Evolutionary conservation across 2,888 invertebrate genomes (phyloP), one percentile per base, ranked within the genome.

Genomic region (Sesia apiformis): DNA sequence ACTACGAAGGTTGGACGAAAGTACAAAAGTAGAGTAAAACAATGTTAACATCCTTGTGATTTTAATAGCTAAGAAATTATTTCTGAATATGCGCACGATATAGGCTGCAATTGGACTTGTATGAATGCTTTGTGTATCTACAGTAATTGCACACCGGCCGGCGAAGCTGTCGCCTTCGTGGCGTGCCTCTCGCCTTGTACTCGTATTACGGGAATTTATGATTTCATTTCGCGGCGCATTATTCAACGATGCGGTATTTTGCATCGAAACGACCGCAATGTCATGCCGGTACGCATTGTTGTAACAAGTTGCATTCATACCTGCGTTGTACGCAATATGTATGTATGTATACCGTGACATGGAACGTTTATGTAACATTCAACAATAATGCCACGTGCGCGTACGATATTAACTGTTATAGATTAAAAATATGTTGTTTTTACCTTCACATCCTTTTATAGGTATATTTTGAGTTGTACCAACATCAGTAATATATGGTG

Each of bases 221-320:
- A 80, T 83, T 86, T 86, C 82, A 86, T 86, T 84, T 85, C 76
- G 78, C 74, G 74, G 79, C 78, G 78, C 83, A 80, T 84, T 84
- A 82, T 81, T 84, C 81, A 82, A 70, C 64, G 70, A 72, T 71
- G 80, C 74, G 72, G 69, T 72, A 74, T 64, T 79, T 78, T 77
- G 76, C 76, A 84, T 83, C 69, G 76, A 70, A 79, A 80, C 74
- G 74, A 73, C 70, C 75, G 74, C 73, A 78, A 77, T 78, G 77
- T 74, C 70, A 72, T 72, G 73, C 74, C 67, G 38, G 23, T 46
- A 46, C 46, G 46, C 46, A 7, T 46, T 46, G 8, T 46, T 46
- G 46, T 46, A n/a, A 46, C 8, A 46, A 46, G 46, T 46, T 46
- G 46, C 46, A 46, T 8, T 46, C 46, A 23, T 23, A 23, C 23